Conservation (phyloP, 2,888 invertebrate genomes). For the Latrodectus elegans region DNA sequence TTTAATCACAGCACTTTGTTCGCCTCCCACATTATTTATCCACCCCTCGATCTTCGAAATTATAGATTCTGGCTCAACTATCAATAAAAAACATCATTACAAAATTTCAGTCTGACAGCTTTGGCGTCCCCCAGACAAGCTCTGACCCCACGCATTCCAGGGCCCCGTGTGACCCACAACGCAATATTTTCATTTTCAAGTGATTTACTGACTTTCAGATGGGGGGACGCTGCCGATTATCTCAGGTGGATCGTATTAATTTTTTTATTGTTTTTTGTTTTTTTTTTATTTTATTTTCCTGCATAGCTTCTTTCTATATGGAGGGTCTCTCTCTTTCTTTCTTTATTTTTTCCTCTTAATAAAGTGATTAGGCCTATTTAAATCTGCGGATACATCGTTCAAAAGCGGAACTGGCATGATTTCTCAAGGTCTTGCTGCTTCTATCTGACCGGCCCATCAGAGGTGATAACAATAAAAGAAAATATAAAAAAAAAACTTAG, state of each 20-base stretch:
- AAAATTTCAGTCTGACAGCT: neutral
- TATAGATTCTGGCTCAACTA: neutral
- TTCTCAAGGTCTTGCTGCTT: constrained; percentile 11
- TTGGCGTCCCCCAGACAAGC: neutral
- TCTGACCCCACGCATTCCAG: neutral
- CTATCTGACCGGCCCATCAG: neutral
- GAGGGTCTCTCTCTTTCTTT: too few species aligned
- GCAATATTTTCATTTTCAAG: constrained; percentile 2
- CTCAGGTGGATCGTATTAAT: neutral
- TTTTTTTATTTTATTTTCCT: neutral
- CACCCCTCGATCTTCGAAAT: neutral
- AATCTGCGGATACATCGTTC: constrained; percentile 7
- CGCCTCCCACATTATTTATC: neutral
- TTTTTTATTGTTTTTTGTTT: neutral
- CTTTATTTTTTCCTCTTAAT: constrained; percentile 23
- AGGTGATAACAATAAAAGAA: constrained; percentile 21
- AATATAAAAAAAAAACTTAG: neutral
- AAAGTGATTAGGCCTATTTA: constrained; percentile 48
- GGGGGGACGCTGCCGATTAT: neutral
- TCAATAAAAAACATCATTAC: neutral
- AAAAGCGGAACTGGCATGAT: constrained; percentile 40
- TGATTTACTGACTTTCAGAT: neutral
- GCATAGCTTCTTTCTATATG: neutral
- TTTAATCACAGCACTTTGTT: neutral
- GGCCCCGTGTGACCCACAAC: neutral